phyloP scores from a whole-genome alignment of 2,113 vertebrate species.

The Cisticola juncidis region DNA sequence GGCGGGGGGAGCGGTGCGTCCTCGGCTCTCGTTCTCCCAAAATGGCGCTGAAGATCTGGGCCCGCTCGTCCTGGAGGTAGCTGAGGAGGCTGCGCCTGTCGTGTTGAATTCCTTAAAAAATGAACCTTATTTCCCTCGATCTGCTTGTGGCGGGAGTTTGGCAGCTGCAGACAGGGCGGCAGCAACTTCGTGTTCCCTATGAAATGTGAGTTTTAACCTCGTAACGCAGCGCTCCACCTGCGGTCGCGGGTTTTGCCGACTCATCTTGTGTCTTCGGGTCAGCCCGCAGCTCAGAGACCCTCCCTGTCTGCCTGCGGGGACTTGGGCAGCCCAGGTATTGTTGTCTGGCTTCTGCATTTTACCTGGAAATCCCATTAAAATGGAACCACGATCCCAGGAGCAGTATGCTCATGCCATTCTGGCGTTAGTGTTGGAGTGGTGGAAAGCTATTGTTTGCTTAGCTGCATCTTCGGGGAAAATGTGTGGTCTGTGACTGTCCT shows the following conservation, averaged over 20 bases:
- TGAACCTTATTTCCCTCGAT: fast-evolving
- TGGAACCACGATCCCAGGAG: background rate
- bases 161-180: too few species aligned
- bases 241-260: background rate
- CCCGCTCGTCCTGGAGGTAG: background rate
- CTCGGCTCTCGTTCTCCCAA: background rate
- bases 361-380: background rate
- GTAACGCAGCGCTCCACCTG: background rate
- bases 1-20: background rate
- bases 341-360: background rate
- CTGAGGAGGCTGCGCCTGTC: background rate
- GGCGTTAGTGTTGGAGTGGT: fast-evolving
- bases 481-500: background rate
- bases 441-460: background rate
- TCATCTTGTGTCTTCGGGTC: background rate
- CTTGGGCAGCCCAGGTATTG: fast-evolving
- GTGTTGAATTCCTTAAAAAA: fast-evolving
- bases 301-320: fast-evolving
- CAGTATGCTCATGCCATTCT: background rate
- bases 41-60: constrained; percentile 6
- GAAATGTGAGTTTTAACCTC: background rate
- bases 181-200: fast-evolving
- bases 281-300: background rate
- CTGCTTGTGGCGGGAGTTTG: background rate
- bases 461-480: background rate